phyloP scores from a whole-genome alignment of 2,113 vertebrate species.

The Chionis minor region DNA sequence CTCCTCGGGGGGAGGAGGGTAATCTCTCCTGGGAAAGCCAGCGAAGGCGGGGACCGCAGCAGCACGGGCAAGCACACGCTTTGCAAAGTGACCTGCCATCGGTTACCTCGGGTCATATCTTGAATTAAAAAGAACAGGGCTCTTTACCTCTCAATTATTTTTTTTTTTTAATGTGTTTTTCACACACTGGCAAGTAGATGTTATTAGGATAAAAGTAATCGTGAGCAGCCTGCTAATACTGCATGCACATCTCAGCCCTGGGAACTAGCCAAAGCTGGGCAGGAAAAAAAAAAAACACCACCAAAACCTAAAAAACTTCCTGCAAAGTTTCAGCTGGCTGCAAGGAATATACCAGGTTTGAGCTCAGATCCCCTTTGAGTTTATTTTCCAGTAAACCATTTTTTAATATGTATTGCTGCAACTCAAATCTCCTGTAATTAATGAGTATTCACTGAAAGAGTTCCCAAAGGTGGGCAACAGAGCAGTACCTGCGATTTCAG shows the following conservation, averaged over 20 bases:
- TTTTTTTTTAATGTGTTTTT: not conserved
- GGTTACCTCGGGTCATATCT: not conserved
- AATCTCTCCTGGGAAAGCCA: not conserved
- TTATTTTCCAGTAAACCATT: not conserved
- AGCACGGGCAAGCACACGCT: accelerated
- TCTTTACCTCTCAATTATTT: not conserved
- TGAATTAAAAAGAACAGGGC: not conserved
- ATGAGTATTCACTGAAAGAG: not conserved
- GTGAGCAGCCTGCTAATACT: not conserved
- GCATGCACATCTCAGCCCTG: accelerated
- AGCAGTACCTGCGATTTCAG: not conserved
- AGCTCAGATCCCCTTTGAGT: not conserved
- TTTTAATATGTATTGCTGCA: not conserved
- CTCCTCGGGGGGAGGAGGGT: not conserved
- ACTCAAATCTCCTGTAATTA: not conserved
- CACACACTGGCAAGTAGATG: not conserved
- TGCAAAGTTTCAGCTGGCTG: not conserved
- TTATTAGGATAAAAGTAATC: not conserved
- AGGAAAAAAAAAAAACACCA: not conserved
- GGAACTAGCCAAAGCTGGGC: not conserved
- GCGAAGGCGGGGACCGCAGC: not conserved
- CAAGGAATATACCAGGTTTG: not conserved
- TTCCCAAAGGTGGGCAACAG: not conserved
- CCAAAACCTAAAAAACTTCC: not conserved
- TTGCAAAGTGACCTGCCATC: not conserved